These are phyloP conservation scores for Prunella fulvescens DNA, from an alignment of 2,113 vertebrate genomes.

Conservation along the genomic window DNA sequence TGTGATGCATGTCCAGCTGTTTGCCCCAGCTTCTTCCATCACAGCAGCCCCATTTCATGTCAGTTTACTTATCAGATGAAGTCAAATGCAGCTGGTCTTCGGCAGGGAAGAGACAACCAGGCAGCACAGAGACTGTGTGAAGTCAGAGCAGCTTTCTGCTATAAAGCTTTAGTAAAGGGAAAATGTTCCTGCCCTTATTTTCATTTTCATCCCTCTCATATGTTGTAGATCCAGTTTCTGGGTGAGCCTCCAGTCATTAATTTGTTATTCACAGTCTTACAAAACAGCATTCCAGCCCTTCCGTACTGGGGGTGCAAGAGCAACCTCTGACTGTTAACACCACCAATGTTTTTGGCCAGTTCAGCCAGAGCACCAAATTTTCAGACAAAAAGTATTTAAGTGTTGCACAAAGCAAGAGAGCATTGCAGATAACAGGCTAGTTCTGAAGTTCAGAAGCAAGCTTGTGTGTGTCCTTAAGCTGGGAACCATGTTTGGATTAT, in stretches of 20 bases:
- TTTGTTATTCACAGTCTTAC: not conserved
- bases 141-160: not conserved
- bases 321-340: not conserved
- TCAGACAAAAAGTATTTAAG: not conserved
- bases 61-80: not conserved
- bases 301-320: rapidly evolving
- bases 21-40: not conserved
- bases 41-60: not conserved
- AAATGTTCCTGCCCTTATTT: not conserved
- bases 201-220: not conserved
- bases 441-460: not conserved
- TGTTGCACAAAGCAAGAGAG: not conserved
- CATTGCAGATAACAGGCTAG: not conserved
- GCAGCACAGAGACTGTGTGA: not conserved
- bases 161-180: not conserved
- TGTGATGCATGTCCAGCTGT: not conserved
- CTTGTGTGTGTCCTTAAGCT: not conserved
- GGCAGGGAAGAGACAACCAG: not conserved
- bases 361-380: not conserved
- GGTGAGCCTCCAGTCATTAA: not conserved
- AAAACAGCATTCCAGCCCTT: not conserved
- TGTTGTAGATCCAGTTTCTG: not conserved
- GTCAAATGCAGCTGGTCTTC: not conserved
- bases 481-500: not conserved
- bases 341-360: not conserved